Evolutionary conservation across 2,113 vertebrate genomes (phyloP).

Genomic region (Reinhardtius hippoglossoides): DNA sequence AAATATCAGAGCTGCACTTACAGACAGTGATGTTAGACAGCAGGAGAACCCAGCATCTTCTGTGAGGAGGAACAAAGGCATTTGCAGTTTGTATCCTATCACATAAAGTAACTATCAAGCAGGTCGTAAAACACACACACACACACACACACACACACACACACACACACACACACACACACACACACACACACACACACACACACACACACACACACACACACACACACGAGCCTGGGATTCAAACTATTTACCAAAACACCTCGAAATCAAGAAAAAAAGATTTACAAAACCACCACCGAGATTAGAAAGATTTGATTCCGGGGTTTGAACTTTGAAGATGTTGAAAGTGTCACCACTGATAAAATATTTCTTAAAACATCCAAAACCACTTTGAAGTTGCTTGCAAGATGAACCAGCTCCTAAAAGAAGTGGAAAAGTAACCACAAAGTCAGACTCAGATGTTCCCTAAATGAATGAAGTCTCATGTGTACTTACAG

Average conservation of each 20-base stretch:
- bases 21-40: not conserved
- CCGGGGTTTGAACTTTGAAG: slow-evolving; percentile 20
- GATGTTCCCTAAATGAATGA: slow-evolving; percentile 4
- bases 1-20: not conserved
- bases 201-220: not conserved
- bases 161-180: not conserved
- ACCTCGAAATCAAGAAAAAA: slow-evolving; percentile 1
- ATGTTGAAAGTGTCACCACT: slow-evolving; percentile 6
- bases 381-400: slow-evolving; percentile 44
- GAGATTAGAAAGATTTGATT: slow-evolving; percentile 4
- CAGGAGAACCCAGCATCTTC: not conserved
- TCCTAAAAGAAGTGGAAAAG: slow-evolving; percentile 13
- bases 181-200: too few relatives aligned
- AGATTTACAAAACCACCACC: too few relatives aligned
- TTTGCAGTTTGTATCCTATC: not conserved
- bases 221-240: not conserved
- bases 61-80: not conserved
- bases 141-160: not conserved
- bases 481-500: not conserved
- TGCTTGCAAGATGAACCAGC: slow-evolving; percentile 17
- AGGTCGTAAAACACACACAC: too few relatives aligned
- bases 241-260: slow-evolving; percentile 2
- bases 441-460: not conserved
- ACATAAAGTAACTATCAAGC: not conserved
- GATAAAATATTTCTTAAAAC: slow-evolving; percentile 38